Base-by-base conservation (phyloP, 2,797 vertebrate genomes). In the Momotus momota region DNA sequence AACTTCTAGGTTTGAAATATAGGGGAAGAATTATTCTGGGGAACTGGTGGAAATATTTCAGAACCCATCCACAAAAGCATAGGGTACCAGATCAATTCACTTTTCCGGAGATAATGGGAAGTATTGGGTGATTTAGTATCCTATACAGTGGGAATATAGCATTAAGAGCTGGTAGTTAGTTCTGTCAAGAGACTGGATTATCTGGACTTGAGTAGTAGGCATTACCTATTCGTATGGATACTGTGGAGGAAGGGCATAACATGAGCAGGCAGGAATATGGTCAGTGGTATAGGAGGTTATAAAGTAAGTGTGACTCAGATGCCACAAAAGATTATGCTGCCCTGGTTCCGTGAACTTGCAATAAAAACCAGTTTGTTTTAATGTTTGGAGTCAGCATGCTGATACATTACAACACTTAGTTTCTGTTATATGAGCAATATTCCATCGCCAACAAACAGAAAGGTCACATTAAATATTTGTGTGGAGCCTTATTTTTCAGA, bases 1-100 rank as follows among this genome's bases (percentile, higher is more conserved):
- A 90, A 55, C 8, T 45, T 77, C 6, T 43, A 20, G 20, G 11
- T 64, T 51, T 57, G 41, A 84, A 92, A 43, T 16, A 73, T 0
- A 48, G 12, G 11, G 43, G 26, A 64, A 62, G 12, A 26, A 16
- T 49, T 73, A 12, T 79, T 87, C n/a, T 43, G 19, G 8, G 29
- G 7, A 21, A 46, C 6, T 12, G 2, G 12, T 10, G 5, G 43
- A 84, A 71, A 35, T 14, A 51, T 49, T 83, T 93, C 43, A 71
- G 66, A 93, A 86, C 8, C 10, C 58, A 41, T 6, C 17, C 48
- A 61, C 26, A 60, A 16, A 71, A 70, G 20, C 20, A 54, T 8
- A 58, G 6, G 6, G 13, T 62, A 43, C 12, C 0, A 0, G 21
- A n/a, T 67, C 29, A 69, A 9, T 83, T 38, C 22, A 31, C 2